Evolutionary conservation across 1,140 invertebrate species (phyloP), one percentile per base, ranked within the genome.

Genomic region (Drosophila sproati): DNA sequence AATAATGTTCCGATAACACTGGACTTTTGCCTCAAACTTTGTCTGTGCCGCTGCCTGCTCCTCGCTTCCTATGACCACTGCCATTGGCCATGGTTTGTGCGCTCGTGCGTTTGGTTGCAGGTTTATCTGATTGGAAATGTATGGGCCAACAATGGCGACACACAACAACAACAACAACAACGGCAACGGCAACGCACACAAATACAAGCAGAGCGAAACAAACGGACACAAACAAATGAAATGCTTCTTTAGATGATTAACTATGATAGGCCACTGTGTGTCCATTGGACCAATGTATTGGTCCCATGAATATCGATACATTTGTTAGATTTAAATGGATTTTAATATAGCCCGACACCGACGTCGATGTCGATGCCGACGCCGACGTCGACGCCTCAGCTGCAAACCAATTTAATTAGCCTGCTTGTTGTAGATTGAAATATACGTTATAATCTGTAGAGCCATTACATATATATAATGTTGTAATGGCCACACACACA

Each of bases 161-260:
- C 77, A 80, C 47, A 72, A 29, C 56, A 77, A 20, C 20, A 12
- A 12, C 12, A 12, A 12, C 12, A 12, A 12, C 12, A 12, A 12
- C 20, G 20, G 20, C 20, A 61, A 68, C 57, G 68, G 56, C 54
- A 61, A 75, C 73, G 60, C 76, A 67, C 66, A 71, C 57, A 54
- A 12, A 63, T 32, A 54, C 32, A 51, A 20, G 20, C 20, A 20
- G 20, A 20, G 20, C 20, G 20, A 20, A 20, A 20, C 20, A 20
- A 20, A 20, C 20, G 20, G 12, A 68, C 5, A 28, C 20, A 78
- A 69, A 82, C 77, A 87, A 59, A 64, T 35, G 32, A 34, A 56
- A 73, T 69, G 71, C 73, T 88, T 88, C 83, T 88, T 88, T 88
- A 88, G 83, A 88, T 88, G 83, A 88, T 88, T 88, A 88, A 82